phyloP scores from a whole-genome alignment of 1,140 invertebrate species.

The Platyscapa corneri region DNA sequence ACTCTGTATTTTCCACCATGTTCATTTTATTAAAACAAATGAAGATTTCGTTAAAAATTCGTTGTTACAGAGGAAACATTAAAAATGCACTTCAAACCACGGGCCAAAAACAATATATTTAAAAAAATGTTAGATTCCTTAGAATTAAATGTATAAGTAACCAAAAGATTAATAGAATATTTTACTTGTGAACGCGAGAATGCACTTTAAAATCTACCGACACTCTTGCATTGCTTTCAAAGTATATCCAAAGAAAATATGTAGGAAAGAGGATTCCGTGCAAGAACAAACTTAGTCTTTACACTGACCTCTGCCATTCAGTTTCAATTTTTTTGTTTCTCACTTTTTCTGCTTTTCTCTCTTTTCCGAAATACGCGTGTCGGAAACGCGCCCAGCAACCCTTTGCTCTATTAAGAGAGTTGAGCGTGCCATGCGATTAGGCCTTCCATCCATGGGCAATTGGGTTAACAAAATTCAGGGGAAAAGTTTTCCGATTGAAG shows the following conservation, averaged over 20 bases:
- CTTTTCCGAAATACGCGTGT: constrained; percentile 1
- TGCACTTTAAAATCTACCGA: too few relatives aligned
- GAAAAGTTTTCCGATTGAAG: constrained; percentile 44
- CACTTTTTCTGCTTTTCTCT: background rate
- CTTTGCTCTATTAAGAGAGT: constrained; percentile 35
- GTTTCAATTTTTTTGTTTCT: background rate
- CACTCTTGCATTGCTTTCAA: background rate
- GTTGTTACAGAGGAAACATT: too few relatives aligned
- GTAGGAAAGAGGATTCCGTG: background rate
- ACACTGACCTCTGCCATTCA: background rate
- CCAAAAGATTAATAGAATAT: too few relatives aligned
- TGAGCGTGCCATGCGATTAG: constrained; percentile 9
- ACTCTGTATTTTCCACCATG: too few relatives aligned
- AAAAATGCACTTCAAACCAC: too few relatives aligned
- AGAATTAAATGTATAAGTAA: too few relatives aligned
- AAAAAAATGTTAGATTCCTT: too few relatives aligned
- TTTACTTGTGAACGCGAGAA: too few relatives aligned
- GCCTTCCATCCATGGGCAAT: constrained; percentile 22
- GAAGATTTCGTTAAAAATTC: too few relatives aligned
- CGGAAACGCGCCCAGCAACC: constrained; percentile 33
- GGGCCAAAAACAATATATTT: too few relatives aligned
- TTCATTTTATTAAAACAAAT: too few relatives aligned
- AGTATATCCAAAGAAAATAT: background rate
- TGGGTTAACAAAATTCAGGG: constrained; percentile 48
- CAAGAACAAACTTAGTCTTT: background rate